Evolutionary conservation across 2,113 vertebrate genomes (phyloP), one percentile per base, ranked within the genome.

Genomic region (Pterocles orientalis): DNA sequence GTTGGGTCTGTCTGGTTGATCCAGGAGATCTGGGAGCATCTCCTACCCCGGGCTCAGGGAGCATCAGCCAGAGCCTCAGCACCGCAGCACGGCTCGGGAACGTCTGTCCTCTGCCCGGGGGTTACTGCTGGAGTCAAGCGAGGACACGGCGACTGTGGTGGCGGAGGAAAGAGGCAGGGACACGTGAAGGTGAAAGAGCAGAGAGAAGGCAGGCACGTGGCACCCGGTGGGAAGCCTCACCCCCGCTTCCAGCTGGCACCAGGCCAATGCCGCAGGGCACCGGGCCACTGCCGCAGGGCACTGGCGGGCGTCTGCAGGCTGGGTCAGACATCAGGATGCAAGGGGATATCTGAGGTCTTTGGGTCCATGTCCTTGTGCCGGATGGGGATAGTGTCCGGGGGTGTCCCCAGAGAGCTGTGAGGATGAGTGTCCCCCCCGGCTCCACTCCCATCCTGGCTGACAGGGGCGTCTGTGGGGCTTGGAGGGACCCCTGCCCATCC

Each of bases 51-150:
- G 72, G 88, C 86, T 61, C 0, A 0, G 70, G 64, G 56, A 86
- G 53, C 57, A 60, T 50, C 54, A 85, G 54, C 64, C 12, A 0
- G 71, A 82, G 70, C 62, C 75, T 64, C 26, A 10, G 83, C 7
- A 2, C 1, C 0, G 69, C 82, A 41, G 29, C 10, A 20, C 71
- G 2, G 13, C 54, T 61, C 0, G 0, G 53, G 78, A 78, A 12
- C 3, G 0, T 10, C 20, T 53, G 62, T 91, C 76, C 82, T 91
- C 62, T 92, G 90, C 82, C 13, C 0, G 53, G 71, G 73, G 91
- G 81, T 78, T 95, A 64, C 84, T 94, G 95, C 62, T 73, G 95
- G 90, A 94, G 94, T 58, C 61, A 72, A 56, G 64, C 21, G 65
- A 88, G 86, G 84, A 86, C 70, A 53, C 50, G 0, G 3, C 18